Evolutionary conservation across 92 coral and sea anemone species (phyloP).

Genomic region (Epizoanthus ramosus): DNA sequence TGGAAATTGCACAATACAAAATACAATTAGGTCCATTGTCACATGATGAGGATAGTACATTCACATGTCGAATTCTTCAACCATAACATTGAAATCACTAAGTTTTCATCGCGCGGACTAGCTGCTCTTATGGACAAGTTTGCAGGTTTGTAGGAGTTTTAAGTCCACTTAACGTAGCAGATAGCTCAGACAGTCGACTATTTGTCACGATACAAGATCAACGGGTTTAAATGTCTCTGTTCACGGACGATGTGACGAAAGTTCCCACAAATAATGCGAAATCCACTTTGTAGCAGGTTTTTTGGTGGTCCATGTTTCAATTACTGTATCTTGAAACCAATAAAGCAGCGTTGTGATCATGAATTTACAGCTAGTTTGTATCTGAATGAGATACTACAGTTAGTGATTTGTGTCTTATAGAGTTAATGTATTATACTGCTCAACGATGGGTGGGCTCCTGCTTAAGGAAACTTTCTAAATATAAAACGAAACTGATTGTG

Average conservation of each 20-base stretch:
- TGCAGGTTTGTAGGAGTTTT: constrained; percentile 16
- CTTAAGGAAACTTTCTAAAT: no score
- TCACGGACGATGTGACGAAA: constrained; percentile 3
- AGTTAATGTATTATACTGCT: constrained; percentile 9
- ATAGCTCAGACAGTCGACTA: constrained; percentile 19
- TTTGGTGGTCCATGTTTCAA: constrained; percentile 12
- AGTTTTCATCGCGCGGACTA: constrained; percentile 5
- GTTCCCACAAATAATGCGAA: constrained; percentile 1
- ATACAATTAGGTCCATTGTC: no score
- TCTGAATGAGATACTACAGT: constrained; percentile 18
- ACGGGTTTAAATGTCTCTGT: not conserved
- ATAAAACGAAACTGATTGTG: no score
- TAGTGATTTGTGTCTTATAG: not conserved
- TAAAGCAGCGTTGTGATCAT: not conserved
- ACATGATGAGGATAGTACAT: no score
- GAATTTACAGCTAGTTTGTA: constrained; percentile 13
- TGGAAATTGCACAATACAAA: no score
- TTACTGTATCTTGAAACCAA: constrained; percentile 12
- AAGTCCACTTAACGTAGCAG: constrained; percentile 15
- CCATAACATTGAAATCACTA: constrained; percentile 19
- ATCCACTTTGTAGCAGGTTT: constrained; percentile 5
- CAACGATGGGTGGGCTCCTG: no score
- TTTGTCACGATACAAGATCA: constrained; percentile 10
- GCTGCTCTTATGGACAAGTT: not conserved
- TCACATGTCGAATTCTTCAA: no score